phyloP scores from a whole-genome alignment of 2,797 vertebrate species.

The Sebastes wilsoni region DNA sequence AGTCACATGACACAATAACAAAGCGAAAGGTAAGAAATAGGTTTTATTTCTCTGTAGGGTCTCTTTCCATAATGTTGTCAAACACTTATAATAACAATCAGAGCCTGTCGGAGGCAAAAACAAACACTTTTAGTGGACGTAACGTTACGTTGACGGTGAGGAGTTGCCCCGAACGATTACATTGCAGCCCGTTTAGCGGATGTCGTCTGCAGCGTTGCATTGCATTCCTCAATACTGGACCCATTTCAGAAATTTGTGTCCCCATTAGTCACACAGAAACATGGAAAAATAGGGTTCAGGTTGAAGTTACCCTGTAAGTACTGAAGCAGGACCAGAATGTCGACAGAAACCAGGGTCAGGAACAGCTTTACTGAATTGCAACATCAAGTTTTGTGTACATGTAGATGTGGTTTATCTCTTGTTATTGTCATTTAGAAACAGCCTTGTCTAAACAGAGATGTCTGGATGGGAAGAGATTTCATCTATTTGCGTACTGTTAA shows the following conservation, averaged over 20 bases:
- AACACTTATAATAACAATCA: not conserved
- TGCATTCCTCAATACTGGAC: not conserved
- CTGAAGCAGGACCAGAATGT: not conserved
- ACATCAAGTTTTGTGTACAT: not conserved
- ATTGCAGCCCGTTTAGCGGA: not conserved
- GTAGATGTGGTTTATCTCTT: not conserved
- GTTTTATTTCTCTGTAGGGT: too few relatives aligned
- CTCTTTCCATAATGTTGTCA: not conserved
- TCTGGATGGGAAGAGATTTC: not conserved
- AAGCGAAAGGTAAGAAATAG: too few relatives aligned
- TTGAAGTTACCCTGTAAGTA: not conserved
- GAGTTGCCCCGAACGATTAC: not conserved
- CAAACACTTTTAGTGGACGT: not conserved
- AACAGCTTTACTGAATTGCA: not conserved
- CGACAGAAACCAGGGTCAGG: not conserved
- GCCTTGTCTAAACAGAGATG: not conserved
- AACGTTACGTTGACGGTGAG: not conserved
- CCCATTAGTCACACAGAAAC: not conserved
- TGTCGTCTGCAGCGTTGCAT: not conserved
- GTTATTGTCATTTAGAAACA: not conserved
- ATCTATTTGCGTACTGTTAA: not conserved
- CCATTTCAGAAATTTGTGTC: rapidly evolving
- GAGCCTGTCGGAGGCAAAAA: not conserved
- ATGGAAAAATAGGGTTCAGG: not conserved
- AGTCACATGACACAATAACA: too few relatives aligned